These are phyloP conservation scores for Geococcyx californianus DNA, from an alignment of 2,113 vertebrate species.

Conservation along the genomic window DNA sequence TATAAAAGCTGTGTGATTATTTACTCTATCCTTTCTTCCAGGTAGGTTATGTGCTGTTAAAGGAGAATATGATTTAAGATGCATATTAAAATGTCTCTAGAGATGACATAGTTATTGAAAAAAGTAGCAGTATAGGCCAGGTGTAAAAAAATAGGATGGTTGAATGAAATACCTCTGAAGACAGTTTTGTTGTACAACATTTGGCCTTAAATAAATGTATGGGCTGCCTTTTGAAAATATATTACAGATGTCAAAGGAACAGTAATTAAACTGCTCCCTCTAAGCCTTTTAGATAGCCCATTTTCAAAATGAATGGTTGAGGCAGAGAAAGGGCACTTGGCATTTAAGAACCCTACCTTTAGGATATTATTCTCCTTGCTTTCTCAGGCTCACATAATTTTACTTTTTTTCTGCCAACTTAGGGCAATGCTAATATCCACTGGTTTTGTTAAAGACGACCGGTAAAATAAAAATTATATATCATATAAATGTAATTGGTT, in stretches of 20 bases:
- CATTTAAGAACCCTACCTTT: conserved; percentile 70
- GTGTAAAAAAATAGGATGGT: conserved; percentile 42
- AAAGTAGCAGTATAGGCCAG: conserved; percentile 10
- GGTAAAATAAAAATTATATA: not conserved
- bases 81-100: conserved; percentile 38
- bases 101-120: conserved; percentile 42
- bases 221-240: conserved; percentile 67
- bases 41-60: not conserved
- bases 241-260: conserved; percentile 71
- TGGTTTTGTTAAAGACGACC: conserved; percentile 19
- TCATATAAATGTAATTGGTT: not conserved
- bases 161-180: conserved; percentile 66
- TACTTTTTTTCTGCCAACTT: not conserved
- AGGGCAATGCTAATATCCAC: not conserved
- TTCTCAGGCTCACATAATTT: conserved; percentile 47
- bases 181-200: conserved; percentile 67
- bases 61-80: conserved; percentile 32
- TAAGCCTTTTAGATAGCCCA: conserved; percentile 67
- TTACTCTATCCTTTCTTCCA: not conserved
- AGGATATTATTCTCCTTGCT: conserved; percentile 67
- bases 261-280: conserved; percentile 75
- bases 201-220: conserved; percentile 72
- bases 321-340: conserved; percentile 57
- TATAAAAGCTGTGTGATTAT: not conserved
- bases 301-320: conserved; percentile 75